These are phyloP conservation scores for Olivierus martensii DNA, from an alignment of 1,140 invertebrate species.

Conservation along the genomic window DNA sequence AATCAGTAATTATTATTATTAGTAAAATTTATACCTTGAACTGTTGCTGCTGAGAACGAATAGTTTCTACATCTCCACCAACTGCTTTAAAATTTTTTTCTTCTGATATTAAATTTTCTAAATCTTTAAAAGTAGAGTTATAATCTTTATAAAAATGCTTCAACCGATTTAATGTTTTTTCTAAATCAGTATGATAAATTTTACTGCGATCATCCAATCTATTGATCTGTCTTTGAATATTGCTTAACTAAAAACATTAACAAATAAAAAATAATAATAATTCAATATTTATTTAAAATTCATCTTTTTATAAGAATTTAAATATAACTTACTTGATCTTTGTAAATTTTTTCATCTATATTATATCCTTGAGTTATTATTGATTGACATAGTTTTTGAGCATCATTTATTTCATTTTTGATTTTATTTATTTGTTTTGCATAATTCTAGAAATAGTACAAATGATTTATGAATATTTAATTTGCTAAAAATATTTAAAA, in stretches of 20 bases:
- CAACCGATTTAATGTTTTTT: conserved; percentile 9
- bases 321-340: too few species aligned
- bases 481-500: too few species aligned
- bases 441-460: too few species aligned
- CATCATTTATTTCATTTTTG: too few species aligned
- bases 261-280: background rate
- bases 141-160: conserved; percentile 57
- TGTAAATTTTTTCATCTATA: too few species aligned
- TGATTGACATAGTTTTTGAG: too few species aligned
- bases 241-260: conserved; percentile 12
- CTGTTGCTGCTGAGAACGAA: conserved; percentile 71
- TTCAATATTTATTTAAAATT: too few species aligned
- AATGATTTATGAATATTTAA: too few species aligned
- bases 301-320: too few species aligned
- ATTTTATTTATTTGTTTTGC: too few species aligned
- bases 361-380: too few species aligned
- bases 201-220: conserved; percentile 16
- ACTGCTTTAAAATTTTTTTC: conserved; percentile 66
- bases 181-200: conserved; percentile 8
- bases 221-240: conserved; percentile 10
- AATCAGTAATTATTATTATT: too few species aligned
- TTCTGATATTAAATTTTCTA: conserved; percentile 57
- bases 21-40: conserved; percentile 11
- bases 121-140: conserved; percentile 52
- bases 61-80: conserved; percentile 76